These are phyloP conservation scores for Bombus superbus DNA, from an alignment of 1,140 invertebrate genomes.

Conservation along the genomic window DNA sequence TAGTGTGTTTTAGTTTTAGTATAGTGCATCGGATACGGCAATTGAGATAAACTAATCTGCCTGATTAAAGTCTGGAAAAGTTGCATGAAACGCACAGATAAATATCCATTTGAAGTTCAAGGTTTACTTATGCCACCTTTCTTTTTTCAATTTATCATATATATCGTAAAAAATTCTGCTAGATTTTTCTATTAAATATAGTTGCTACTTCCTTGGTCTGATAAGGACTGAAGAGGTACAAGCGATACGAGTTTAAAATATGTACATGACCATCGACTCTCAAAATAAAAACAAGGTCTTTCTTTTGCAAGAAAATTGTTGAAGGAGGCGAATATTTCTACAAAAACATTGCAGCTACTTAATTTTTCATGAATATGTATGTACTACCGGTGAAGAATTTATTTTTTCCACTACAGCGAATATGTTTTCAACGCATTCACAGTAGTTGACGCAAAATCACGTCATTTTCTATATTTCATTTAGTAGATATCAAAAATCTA, in stretches of 20 bases:
- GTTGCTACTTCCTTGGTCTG: too few relatives aligned
- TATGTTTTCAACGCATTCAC: neutral
- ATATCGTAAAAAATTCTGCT: neutral
- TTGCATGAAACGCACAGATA: neutral
- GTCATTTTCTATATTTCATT: too few relatives aligned
- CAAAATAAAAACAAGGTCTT: too few relatives aligned
- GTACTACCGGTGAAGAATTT: neutral
- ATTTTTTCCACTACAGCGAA: neutral
- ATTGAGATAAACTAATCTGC: slow-evolving; percentile 22
- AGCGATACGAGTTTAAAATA: too few relatives aligned
- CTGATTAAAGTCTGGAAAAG: neutral
- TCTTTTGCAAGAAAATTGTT: too few relatives aligned
- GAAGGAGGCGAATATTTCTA: too few relatives aligned
- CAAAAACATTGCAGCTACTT: neutral
- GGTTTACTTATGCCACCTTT: neutral
- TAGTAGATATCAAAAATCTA: neutral
- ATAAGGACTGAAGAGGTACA: too few relatives aligned
- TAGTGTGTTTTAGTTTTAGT: too few relatives aligned
- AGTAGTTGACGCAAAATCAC: neutral
- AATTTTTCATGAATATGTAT: neutral
- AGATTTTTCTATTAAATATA: too few relatives aligned
- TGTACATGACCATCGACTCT: too few relatives aligned
- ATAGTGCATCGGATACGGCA: neutral
- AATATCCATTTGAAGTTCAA: neutral
- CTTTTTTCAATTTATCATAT: neutral